These are phyloP conservation scores for Dermatophagoides farinae DNA, from an alignment of 1,140 invertebrate species.

Conservation along the genomic window DNA sequence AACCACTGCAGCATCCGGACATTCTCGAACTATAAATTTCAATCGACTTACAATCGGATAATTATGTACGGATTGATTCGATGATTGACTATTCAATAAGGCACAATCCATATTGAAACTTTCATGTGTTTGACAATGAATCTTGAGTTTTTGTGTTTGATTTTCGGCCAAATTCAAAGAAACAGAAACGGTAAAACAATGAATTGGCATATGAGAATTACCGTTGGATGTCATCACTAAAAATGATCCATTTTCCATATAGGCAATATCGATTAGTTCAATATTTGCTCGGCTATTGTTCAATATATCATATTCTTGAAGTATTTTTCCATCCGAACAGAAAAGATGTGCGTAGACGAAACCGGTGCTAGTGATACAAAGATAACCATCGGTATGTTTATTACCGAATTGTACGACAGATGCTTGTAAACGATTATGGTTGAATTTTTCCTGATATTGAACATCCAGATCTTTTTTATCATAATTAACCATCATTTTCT, in stretches of 20 bases:
- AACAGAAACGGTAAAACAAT: slow-evolving; percentile 47
- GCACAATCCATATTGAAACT: slow-evolving; percentile 47
- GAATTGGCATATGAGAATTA: slow-evolving; percentile 42
- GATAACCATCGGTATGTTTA: slow-evolving; percentile 51
- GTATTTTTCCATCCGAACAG: slow-evolving; percentile 16
- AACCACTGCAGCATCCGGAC: slow-evolving; percentile 55
- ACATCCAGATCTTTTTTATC: slow-evolving; percentile 54
- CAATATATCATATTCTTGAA: slow-evolving; percentile 36
- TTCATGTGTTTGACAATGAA: slow-evolving; percentile 48
- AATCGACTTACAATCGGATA: slow-evolving; percentile 39
- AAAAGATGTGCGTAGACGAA: slow-evolving; percentile 29
- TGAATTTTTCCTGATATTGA: slow-evolving; percentile 65
- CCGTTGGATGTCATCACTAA: slow-evolving; percentile 49
- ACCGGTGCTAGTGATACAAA: slow-evolving; percentile 60
- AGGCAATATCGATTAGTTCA: slow-evolving; percentile 47
- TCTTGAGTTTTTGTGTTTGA: slow-evolving; percentile 27
- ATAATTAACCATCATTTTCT: slow-evolving; percentile 43
- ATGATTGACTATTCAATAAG: slow-evolving; percentile 10
- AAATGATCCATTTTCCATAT: slow-evolving; percentile 55
- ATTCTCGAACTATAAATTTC: slow-evolving; percentile 56
- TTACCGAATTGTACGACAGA: slow-evolving; percentile 68
- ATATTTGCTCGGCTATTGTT: slow-evolving; percentile 48
- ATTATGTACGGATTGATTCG: too few species aligned
- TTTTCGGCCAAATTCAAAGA: slow-evolving; percentile 10
- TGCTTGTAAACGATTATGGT: slow-evolving; percentile 46